Base-by-base conservation (phyloP, 2,113 vertebrate genomes). In the Lepidothrix coronata region DNA sequence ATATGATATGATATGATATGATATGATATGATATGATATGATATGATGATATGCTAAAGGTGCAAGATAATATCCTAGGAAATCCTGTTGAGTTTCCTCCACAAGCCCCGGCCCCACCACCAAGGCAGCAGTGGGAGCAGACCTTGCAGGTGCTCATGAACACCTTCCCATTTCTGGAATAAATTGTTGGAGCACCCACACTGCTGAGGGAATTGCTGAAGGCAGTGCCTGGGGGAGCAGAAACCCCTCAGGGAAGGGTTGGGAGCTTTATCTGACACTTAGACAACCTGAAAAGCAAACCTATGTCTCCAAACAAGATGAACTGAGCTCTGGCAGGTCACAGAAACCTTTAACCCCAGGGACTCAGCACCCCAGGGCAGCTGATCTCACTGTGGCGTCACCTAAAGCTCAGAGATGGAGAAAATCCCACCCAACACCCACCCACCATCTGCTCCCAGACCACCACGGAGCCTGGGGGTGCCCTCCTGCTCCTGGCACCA, bases 251-350 rank as follows among this genome's bases (percentile, higher is more conserved):
- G 0, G 9, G 77, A 62, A 74, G 30, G 37, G 9, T 35, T 49
- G 39, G 67, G 14, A 70, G 35, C 37, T 70, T 58, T 48, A 31
- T 57, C 70, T 74, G 15, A n/a, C 9, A 22, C 16, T 37, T 68
- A 5, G 4, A n/a, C 25, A 28, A 13, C 8, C 48, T 33, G 6
- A 59, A 57, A 77, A 30, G 14, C 0, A 3, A 79, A 9, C 12
- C 12, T 8, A 8, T 0, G 0, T 28, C 39, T 20, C 63, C 76
- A 51, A 8, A 57, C 9, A 7, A 6, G 8, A 12, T 4, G 8
- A 73, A 8, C 6, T 20, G 28, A 84, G 21, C 30, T 62, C 43
- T 44, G 4, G 30, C 8, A 5, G 5, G 8, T 27, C 46, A 65
- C 8, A 49, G 31, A 44, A 85, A 25, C 58, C 31, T 74, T 8